A percentile compares a stretch with the other conserved stretches of the same genome.
Evolutionary conservation across 1,140 invertebrate species (phyloP).

Genomic region (Drosophila auraria): DNA sequence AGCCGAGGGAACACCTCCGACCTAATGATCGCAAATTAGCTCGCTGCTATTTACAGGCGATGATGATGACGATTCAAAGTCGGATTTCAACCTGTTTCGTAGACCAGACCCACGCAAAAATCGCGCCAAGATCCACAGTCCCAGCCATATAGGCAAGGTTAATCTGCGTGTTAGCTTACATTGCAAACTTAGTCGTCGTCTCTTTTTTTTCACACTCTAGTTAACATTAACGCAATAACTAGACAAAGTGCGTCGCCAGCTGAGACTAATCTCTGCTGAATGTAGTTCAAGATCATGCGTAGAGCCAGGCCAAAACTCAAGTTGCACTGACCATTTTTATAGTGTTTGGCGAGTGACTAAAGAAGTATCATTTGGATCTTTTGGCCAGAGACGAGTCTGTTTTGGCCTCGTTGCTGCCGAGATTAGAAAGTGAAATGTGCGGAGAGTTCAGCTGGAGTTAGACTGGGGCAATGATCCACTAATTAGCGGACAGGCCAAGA

Average conservation of each 20-base stretch:
- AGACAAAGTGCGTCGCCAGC: slow-evolving; percentile 41
- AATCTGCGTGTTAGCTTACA: slow-evolving; percentile 62
- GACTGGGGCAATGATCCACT: slow-evolving; percentile 51
- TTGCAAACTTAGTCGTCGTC: slow-evolving; percentile 47
- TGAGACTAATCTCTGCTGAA: slow-evolving; percentile 35
- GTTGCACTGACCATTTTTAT: slow-evolving; percentile 55
- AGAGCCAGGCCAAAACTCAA: slow-evolving; percentile 21
- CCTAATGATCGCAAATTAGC: slow-evolving; percentile 41
- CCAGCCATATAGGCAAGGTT: slow-evolving; percentile 54
- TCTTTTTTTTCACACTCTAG: slow-evolving; percentile 71
- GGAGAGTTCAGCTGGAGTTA: slow-evolving; percentile 25
- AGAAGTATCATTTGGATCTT: slow-evolving; percentile 25
- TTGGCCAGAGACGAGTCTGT: slow-evolving; percentile 25
- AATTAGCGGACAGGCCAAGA: slow-evolving; percentile 49
- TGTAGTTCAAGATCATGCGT: slow-evolving; percentile 73
- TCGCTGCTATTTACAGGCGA: slow-evolving; percentile 12
- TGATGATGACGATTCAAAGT: slow-evolving; percentile 31
- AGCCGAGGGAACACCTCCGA: slow-evolving; percentile 27
- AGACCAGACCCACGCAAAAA: slow-evolving; percentile 59
- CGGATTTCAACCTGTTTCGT: slow-evolving; percentile 57
- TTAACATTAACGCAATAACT: slow-evolving; percentile 51
- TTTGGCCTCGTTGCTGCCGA: slow-evolving; percentile 47
- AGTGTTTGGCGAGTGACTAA: slow-evolving; percentile 11
- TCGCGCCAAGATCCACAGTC: slow-evolving; percentile 11
- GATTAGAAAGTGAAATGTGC: slow-evolving; percentile 66